Percentiles rank a stretch among this genome's conserved stretches.
Evolutionary conservation across 2,888 invertebrate genomes (phyloP).

Genomic region (Ischnura elegans): DNA sequence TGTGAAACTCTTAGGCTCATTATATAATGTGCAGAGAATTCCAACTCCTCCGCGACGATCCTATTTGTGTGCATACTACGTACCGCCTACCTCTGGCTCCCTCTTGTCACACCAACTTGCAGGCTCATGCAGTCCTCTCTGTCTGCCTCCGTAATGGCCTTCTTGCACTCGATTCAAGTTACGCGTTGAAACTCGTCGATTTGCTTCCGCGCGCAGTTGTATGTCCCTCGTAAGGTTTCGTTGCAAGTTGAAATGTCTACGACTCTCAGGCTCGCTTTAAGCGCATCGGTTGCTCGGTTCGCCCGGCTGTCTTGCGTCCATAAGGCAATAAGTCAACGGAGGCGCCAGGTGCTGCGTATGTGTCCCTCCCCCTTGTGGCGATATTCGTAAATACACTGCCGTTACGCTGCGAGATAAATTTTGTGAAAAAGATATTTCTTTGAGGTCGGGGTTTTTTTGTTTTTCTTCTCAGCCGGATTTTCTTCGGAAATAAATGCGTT

Average conservation of each 20-base stretch:
- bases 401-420: constrained; percentile 7
- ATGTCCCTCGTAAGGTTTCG: background rate
- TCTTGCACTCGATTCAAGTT: too few relatives aligned
- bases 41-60: too few relatives aligned
- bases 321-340: background rate
- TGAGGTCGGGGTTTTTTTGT: background rate
- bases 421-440: constrained; percentile 15
- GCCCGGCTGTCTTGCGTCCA: background rate
- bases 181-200: background rate
- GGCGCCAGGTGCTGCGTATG: background rate
- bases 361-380: background rate
- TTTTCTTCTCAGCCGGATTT: background rate
- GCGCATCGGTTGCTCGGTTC: background rate
- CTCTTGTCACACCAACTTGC: too few relatives aligned
- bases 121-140: too few relatives aligned
- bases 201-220: background rate
- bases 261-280: too few relatives aligned
- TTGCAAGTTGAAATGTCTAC: background rate
- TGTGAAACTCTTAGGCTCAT: too few relatives aligned
- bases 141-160: too few relatives aligned
- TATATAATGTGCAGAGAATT: too few relatives aligned
- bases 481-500: background rate
- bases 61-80: too few relatives aligned
- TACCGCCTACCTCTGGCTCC: too few relatives aligned
- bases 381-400: constrained; percentile 9